phyloP scores from a whole-genome alignment of 2,113 vertebrate genomes.

The Vidua chalybeata region DNA sequence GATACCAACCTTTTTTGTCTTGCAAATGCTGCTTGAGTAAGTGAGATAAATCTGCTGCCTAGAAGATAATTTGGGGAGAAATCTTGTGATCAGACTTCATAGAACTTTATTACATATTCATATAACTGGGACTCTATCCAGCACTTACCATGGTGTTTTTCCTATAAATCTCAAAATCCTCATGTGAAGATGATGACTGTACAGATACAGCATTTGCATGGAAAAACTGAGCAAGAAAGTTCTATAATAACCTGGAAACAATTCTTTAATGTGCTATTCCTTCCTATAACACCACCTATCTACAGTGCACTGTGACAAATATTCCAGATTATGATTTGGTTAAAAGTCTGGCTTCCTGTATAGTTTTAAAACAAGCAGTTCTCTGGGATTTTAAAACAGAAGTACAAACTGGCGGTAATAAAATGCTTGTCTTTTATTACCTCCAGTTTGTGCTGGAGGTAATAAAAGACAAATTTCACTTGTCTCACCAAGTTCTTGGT shows the following conservation, averaged over 20 bases:
- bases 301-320: background rate
- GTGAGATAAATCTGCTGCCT: background rate
- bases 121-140: background rate
- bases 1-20: background rate
- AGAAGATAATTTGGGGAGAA: background rate
- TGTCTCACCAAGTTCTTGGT: background rate
- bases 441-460: background rate
- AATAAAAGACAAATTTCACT: background rate
- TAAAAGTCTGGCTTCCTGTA: slow-evolving; percentile 2
- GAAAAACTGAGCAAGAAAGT: slow-evolving; percentile 33
- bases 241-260: slow-evolving; percentile 22
- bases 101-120: background rate
- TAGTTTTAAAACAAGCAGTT: slow-evolving; percentile 4
- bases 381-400: slow-evolving; percentile 10
- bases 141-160: background rate
- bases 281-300: slow-evolving; percentile 13
- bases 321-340: slow-evolving; percentile 8
- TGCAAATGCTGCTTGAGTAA: background rate
- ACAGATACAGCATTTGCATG: background rate
- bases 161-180: slow-evolving; percentile 26
- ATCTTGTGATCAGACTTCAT: background rate
- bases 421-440: background rate
- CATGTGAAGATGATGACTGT: background rate
- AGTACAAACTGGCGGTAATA: background rate
- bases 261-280: background rate